Percentiles rank a stretch among this genome's conserved stretches.
phyloP scores from a whole-genome alignment of 2,797 vertebrate species.

The Ptychobarbus kaznakovi region DNA sequence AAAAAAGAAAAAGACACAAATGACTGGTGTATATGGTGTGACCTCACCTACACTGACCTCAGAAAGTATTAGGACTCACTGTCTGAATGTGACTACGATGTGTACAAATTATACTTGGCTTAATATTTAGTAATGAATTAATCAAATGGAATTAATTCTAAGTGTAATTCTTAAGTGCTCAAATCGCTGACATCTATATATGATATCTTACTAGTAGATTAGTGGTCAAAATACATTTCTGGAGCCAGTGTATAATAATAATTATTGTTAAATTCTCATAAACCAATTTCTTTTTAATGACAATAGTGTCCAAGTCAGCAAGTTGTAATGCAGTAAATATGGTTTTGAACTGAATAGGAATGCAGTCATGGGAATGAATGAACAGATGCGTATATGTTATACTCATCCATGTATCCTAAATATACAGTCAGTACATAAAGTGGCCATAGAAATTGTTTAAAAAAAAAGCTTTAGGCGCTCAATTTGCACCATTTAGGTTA shows the following conservation, averaged over 20 bases:
- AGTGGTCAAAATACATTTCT: not conserved
- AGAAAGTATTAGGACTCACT: not conserved
- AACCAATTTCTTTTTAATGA: not conserved
- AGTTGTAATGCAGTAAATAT: not conserved
- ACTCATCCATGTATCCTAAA: not conserved
- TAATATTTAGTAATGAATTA: not conserved
- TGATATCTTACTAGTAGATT: no score
- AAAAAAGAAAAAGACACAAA: not conserved
- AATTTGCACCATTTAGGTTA: not conserved
- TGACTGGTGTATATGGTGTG: not conserved
- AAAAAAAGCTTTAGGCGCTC: constrained; percentile 1
- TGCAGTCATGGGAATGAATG: constrained; percentile 16
- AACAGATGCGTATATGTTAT: not conserved
- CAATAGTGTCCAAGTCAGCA: not conserved
- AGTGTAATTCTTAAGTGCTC: not conserved
- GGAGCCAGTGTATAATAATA: not conserved
- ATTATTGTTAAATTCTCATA: not conserved
- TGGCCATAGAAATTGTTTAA: not conserved
- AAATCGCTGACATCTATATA: not conserved
- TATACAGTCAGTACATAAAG: not conserved
- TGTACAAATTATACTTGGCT: not conserved
- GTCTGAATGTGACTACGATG: not conserved
- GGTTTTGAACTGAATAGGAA: not conserved
- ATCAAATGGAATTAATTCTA: not conserved
- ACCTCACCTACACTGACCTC: not conserved